These are phyloP conservation scores for Caenorhabditis afra DNA, from an alignment of 2,888 invertebrate genomes.

Conservation along the genomic window DNA sequence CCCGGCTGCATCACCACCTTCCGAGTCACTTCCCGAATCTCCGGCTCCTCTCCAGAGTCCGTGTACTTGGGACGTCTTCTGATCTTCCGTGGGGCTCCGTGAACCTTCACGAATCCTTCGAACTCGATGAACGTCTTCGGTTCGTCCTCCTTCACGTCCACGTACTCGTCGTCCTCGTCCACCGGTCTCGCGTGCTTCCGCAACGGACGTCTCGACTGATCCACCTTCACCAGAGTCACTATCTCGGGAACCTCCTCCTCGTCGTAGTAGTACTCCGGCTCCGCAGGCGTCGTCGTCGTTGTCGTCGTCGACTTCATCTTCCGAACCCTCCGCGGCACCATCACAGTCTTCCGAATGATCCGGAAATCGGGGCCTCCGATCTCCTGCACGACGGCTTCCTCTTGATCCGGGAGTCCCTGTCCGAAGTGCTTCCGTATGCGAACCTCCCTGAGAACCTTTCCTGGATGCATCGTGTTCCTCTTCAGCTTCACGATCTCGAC, in stretches of 20 bases:
- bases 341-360: conserved; percentile 31
- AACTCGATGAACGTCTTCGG: conserved; percentile 34
- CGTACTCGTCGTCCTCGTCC: conserved; percentile 45
- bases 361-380: conserved; percentile 36
- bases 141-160: conserved; percentile 39
- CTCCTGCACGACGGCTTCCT: conserved; percentile 36
- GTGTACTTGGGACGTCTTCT: conserved; percentile 15
- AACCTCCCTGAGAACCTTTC: conserved; percentile 26
- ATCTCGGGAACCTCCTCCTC: conserved; percentile 45
- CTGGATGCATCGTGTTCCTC: conserved; percentile 24
- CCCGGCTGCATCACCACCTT: conserved; percentile 28
- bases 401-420: not conserved
- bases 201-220: conserved; percentile 25
- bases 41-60: conserved; percentile 37
- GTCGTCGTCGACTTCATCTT: conserved; percentile 45
- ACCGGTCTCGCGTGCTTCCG: conserved; percentile 21
- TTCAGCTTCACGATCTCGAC: conserved; percentile 30
- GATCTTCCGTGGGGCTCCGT: conserved; percentile 19
- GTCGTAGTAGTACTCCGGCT: conserved; percentile 52
- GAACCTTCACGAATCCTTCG: conserved; percentile 45
- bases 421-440: conserved; percentile 40
- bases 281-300: conserved; percentile 47
- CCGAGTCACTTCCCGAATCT: conserved; percentile 34
- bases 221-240: conserved; percentile 22
- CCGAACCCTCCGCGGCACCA: conserved; percentile 29